These are phyloP conservation scores for Plutomurus gul DNA, from an alignment of 1,140 invertebrate species.

Conservation along the genomic window DNA sequence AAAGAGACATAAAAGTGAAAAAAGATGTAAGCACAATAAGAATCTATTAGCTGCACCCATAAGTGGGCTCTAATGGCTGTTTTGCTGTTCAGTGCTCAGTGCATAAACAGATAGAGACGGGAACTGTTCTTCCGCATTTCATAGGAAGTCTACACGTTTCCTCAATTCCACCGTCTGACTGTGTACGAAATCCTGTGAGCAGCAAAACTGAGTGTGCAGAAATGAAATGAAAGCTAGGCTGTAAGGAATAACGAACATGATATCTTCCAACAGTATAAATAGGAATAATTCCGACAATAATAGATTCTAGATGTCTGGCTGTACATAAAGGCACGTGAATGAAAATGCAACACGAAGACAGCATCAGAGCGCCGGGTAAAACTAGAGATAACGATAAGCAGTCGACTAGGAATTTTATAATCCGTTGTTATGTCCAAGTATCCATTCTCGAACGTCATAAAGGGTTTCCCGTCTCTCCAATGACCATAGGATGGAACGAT, in stretches of 20 bases:
- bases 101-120: conserved; percentile 10
- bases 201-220: too few relatives aligned
- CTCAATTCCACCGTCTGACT: too few relatives aligned
- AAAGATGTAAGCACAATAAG: conserved; percentile 25
- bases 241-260: too few relatives aligned
- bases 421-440: conserved; percentile 40
- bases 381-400: conserved; percentile 2
- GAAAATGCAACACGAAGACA: not conserved
- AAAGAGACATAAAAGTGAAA: conserved; percentile 16
- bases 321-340: conserved; percentile 10
- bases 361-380: not conserved
- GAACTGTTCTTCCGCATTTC: too few relatives aligned
- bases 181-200: too few relatives aligned
- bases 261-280: too few relatives aligned
- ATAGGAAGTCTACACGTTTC: too few relatives aligned
- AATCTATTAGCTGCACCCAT: conserved; percentile 38
- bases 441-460: conserved; percentile 36
- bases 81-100: conserved; percentile 29
- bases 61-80: conserved; percentile 33
- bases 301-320: not conserved
- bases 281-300: not conserved
- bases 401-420: conserved; percentile 34
- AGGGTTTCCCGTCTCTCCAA: conserved; percentile 22
- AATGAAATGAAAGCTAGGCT: too few relatives aligned
- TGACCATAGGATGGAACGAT: conserved; percentile 25